Conservation (phyloP, 2,888 invertebrate species). For the Dasypogon diadema region DNA sequence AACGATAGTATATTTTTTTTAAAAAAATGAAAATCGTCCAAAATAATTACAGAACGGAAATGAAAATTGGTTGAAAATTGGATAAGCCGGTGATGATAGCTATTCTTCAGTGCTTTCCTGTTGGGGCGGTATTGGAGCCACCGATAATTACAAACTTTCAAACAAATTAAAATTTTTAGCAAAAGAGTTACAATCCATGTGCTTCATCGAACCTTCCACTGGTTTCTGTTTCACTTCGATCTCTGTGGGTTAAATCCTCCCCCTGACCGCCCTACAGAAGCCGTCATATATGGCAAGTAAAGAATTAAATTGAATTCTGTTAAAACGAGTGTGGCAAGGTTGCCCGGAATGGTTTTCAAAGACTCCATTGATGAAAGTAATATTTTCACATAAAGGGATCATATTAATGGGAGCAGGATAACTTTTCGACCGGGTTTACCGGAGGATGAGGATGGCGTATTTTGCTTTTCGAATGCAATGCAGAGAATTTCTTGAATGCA, state of each 20-base stretch:
- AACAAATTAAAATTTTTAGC: constrained; percentile 19
- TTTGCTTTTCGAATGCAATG: constrained; percentile 26
- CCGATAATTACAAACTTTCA: constrained; percentile 15
- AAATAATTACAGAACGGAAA: constrained; percentile 16
- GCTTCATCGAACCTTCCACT: background rate
- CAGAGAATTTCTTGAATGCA: constrained; percentile 43
- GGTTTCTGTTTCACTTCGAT: constrained; percentile 9
- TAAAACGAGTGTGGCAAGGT: background rate
- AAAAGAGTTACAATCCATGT: background rate
- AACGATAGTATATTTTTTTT: background rate
- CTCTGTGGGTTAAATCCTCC: too few species aligned
- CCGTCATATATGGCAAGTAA: too few species aligned
- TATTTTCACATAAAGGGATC: constrained; percentile 3
- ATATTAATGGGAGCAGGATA: background rate
- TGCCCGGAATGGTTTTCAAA: constrained; percentile 1
- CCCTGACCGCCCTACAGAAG: too few species aligned
- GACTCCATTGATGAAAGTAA: constrained; percentile 37
- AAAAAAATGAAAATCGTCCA: background rate
- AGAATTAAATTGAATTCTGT: constrained; percentile 28
- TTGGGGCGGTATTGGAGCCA: background rate
- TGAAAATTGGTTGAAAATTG: constrained; percentile 26
- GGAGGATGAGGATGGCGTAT: background rate
- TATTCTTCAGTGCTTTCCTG: background rate
- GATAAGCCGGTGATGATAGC: background rate
- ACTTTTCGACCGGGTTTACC: background rate